Base-by-base conservation (phyloP, 64 coral and sea anemone species). In the Platygyra sinensis region DNA sequence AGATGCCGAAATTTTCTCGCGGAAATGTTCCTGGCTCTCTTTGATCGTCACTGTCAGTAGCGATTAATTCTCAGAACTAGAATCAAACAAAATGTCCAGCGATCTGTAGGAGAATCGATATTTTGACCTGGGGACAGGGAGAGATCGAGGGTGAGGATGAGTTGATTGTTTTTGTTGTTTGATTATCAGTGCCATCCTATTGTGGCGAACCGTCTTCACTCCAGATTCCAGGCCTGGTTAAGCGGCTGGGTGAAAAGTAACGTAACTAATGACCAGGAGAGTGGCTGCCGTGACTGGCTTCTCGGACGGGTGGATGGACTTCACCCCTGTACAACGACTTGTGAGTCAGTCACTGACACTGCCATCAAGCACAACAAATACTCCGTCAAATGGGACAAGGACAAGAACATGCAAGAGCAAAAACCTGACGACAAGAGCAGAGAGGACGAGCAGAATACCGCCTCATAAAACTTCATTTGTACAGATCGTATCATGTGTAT, bases 191-290 rank as follows among this genome's bases (percentile, higher is more conserved):
- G 73, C 25, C 94, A 99, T 87, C 91, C 90, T 46, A 24, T 88
- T 16, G 91, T 99, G 18, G 93, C 92, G 69, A 89, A 84, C 36
- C 75, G 91, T 55, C 88, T 99, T 62, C 91, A 95, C 76, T 67
- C 67, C 28, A 90, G 90, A 88, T 99, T 99, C 86, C 97, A 94
- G 61, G 74, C 80, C 27, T 99, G 97, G 97, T 76, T 99, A 22
- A 89, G 93, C 13, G 88, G 88, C 25, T 99, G 97, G 97, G 59
- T 91, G 24, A 67, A 90, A 15, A 80, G 72, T 5, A 93, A 99
- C 85, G 91, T 99, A 5, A 88, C 94, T 51, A 62, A 83, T 25
- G 97, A 99, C 2, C 86, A 95, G 74, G 79, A 95, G 30, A 89
- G 63, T 31, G 73, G 76, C 28, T 99, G 97, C 75, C 77, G 86